phyloP scores from a whole-genome alignment of 2,113 vertebrate species.

The Neogobius melanostomus region DNA sequence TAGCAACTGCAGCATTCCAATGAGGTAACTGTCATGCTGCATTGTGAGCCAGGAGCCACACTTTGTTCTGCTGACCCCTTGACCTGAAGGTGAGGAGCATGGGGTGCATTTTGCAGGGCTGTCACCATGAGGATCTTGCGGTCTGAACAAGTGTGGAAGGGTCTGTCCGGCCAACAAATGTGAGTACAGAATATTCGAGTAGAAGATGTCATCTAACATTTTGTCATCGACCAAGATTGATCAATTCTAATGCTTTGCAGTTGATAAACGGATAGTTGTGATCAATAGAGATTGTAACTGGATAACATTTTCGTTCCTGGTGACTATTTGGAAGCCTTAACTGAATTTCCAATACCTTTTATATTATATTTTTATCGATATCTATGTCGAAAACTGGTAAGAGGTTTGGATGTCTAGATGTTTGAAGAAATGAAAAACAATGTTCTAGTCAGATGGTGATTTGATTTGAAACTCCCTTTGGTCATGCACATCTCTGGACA shows the following conservation, averaged over 20 bases:
- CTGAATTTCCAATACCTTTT: no score
- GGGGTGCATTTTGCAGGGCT: slow-evolving; percentile 31
- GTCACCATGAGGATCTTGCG: slow-evolving; percentile 35
- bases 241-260: neutral
- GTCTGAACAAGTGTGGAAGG: slow-evolving; percentile 30
- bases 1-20: slow-evolving; percentile 51
- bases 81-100: slow-evolving; percentile 59
- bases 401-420: slow-evolving; percentile 12
- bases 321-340: no score
- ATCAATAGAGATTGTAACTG: neutral
- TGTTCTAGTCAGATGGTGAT: slow-evolving; percentile 31
- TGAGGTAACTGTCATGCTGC: slow-evolving; percentile 41
- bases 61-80: slow-evolving; percentile 54
- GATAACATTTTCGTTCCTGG: neutral
- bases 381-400: no score
- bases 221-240: neutral
- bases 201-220: slow-evolving; percentile 9
- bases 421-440: slow-evolving; percentile 36
- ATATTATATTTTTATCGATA: neutral
- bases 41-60: slow-evolving; percentile 19
- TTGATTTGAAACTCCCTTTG: slow-evolving; percentile 23
- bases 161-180: slow-evolving; percentile 41
- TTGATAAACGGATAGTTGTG: neutral
- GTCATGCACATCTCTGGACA: slow-evolving; percentile 22
- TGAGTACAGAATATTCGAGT: slow-evolving; percentile 20